Conservation (phyloP, 2,797 vertebrate genomes). For the Sphenodon punctatus region DNA sequence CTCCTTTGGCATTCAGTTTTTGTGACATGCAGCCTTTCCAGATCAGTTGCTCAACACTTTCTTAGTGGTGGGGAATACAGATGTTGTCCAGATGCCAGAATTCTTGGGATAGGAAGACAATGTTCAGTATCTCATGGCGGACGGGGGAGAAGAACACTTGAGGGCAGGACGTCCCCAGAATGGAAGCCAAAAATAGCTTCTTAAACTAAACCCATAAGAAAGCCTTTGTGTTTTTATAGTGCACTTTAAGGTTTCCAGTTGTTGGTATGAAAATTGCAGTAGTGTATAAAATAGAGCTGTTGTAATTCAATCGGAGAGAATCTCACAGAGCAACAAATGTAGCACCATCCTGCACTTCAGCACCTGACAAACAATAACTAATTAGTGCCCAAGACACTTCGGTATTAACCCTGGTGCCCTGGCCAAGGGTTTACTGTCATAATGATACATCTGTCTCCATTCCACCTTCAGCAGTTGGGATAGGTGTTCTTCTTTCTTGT, state of each 20-base stretch:
- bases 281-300: slow-evolving; percentile 19
- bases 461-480: too few species aligned
- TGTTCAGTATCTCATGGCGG: slow-evolving; percentile 31
- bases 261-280: slow-evolving; percentile 25
- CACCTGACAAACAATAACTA: too few species aligned
- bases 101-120: slow-evolving; percentile 36
- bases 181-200: slow-evolving; percentile 21
- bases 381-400: too few species aligned
- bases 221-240: slow-evolving; percentile 1
- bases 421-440: too few species aligned
- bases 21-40: not conserved
- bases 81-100: slow-evolving; percentile 18
- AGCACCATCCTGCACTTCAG: slow-evolving; percentile 21
- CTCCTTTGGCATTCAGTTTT: slow-evolving; percentile 6
- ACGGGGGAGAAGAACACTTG: slow-evolving; percentile 54
- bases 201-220: slow-evolving; percentile 22
- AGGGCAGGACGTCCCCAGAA: slow-evolving; percentile 50
- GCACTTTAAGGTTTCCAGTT: not conserved
- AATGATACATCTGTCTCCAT: too few species aligned
- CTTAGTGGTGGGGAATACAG: slow-evolving; percentile 21
- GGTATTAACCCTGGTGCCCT: too few species aligned
- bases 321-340: slow-evolving; percentile 11
- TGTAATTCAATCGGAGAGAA: not conserved
- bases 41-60: slow-evolving; percentile 24
- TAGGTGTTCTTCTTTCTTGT: too few species aligned